Conservation (phyloP, 2,113 vertebrate species). For the Bubo blakistoni region DNA sequence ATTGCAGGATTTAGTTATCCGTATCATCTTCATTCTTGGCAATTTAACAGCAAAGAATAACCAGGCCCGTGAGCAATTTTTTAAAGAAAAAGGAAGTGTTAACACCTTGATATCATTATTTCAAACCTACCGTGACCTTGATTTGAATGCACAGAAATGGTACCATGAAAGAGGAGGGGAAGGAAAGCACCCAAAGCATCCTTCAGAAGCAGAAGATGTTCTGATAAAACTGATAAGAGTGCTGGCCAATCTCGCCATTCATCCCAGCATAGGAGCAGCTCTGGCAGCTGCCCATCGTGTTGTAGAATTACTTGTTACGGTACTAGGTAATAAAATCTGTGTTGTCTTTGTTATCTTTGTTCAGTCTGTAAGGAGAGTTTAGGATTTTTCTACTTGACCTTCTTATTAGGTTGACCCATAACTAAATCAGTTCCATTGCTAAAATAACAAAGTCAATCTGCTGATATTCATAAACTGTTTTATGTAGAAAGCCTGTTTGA, state of each 20-base stretch:
- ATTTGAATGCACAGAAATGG: not conserved
- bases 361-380: not conserved
- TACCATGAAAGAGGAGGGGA: not conserved
- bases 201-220: constrained; percentile 80
- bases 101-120: constrained; percentile 79
- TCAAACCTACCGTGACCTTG: constrained; percentile 72
- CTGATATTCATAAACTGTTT: not conserved
- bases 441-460: not conserved
- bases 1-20: constrained; percentile 86
- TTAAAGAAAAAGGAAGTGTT: constrained; percentile 71
- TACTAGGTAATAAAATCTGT: constrained; percentile 78
- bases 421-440: not conserved
- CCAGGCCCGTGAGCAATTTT: constrained; percentile 78
- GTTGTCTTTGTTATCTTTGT: not conserved
- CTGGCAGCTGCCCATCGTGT: constrained; percentile 73
- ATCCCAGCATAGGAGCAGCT: constrained; percentile 75
- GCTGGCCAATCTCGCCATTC: constrained; percentile 88
- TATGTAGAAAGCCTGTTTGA: not conserved
- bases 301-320: constrained; percentile 79
- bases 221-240: constrained; percentile 91
- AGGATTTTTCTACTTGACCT: not conserved
- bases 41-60: constrained; percentile 86
- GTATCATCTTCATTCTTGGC: constrained; percentile 88
- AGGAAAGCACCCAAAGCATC: not conserved
- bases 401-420: not conserved